Conservation (phyloP, 1,140 invertebrate species). For the Apis laboriosa region DNA sequence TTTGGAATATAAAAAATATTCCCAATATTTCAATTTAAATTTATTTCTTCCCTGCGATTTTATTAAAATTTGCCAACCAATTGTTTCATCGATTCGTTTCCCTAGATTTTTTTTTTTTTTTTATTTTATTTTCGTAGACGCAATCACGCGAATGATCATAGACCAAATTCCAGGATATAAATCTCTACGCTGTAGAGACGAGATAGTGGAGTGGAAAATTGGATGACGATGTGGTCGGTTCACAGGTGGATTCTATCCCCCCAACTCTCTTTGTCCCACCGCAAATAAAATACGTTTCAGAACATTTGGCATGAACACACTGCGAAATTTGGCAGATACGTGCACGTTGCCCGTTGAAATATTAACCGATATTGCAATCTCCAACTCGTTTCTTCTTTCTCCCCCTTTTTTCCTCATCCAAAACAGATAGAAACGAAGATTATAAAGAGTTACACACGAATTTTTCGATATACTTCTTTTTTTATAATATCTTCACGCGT, state of each 20-base stretch:
- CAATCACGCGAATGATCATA: constrained; percentile 37
- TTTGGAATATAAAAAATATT: not conserved
- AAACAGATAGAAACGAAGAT: too few species aligned
- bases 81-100: not conserved
- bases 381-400: not conserved
- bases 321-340: constrained; percentile 6
- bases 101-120: not conserved
- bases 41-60: not conserved
- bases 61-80: constrained; percentile 4
- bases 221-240: constrained; percentile 52
- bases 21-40: too few species aligned
- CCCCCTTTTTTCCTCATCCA: not conserved
- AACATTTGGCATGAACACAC: constrained; percentile 21
- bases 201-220: constrained; percentile 57
- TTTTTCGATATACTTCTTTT: not conserved
- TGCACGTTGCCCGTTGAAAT: not conserved
- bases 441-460: not conserved
- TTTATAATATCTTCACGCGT: not conserved
- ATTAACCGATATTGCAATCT: constrained; percentile 16
- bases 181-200: constrained; percentile 42
- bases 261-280: constrained; percentile 11
- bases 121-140: not conserved
- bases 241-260: constrained; percentile 27
- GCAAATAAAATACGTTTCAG: constrained; percentile 33
- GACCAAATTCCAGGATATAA: constrained; percentile 54